Evolutionary conservation across 2,797 vertebrate genomes (phyloP).

Genomic region (Centropyge bicolor): DNA sequence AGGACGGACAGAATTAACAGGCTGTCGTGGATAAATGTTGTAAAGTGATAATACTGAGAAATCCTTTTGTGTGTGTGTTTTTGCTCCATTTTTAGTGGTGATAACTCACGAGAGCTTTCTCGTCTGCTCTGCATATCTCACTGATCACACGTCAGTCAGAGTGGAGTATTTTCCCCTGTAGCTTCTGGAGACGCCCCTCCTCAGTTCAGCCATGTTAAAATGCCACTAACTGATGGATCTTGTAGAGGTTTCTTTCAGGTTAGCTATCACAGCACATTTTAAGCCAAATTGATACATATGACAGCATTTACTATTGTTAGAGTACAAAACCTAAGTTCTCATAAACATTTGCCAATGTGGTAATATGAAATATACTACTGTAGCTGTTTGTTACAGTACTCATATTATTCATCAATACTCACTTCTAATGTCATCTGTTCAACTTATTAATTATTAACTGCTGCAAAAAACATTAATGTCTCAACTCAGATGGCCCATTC

Average conservation of each 20-base stretch:
- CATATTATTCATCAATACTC: not conserved
- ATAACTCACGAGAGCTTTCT: not conserved
- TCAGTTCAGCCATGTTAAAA: not conserved
- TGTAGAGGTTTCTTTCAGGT: not conserved
- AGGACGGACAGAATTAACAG: conserved; percentile 61
- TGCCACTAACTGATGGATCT: too few relatives aligned
- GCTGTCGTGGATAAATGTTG: conserved; percentile 5
- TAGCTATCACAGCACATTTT: not conserved
- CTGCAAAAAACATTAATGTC: not conserved
- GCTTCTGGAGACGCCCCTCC: not conserved
- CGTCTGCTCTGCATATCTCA: not conserved
- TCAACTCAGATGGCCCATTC: not conserved
- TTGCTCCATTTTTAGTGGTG: conserved; percentile 5
- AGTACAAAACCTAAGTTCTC: too few relatives aligned
- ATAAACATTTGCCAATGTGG: not conserved
- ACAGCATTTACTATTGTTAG: too few relatives aligned
- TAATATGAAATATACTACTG: not conserved
- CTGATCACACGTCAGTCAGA: conserved; percentile 35
- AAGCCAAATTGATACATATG: not conserved
- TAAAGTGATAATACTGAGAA: conserved; percentile 30
- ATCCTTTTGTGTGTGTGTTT: conserved; percentile 31
- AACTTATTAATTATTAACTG: too few relatives aligned
- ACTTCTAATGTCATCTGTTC: not conserved
- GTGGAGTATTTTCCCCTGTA: not conserved
- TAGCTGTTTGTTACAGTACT: not conserved